phyloP scores from a whole-genome alignment of 2,113 vertebrate species.

The Tetraodon nigroviridis region DNA sequence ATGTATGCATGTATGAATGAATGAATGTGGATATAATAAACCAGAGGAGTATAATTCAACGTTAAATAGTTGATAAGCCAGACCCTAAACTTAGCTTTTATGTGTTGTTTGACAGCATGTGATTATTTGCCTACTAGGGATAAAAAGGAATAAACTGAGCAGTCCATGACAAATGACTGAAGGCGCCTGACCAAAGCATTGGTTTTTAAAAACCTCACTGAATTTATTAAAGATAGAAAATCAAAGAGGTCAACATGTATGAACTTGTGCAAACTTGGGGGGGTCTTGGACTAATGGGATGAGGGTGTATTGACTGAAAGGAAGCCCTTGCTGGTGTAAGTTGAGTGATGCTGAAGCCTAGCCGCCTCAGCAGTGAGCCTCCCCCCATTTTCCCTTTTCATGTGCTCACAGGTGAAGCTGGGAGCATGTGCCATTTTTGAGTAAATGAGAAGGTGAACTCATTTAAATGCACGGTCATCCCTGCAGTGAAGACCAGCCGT shows the following conservation, averaged over 20 bases:
- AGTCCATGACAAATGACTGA: too few species aligned
- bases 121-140: too few species aligned
- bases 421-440: conserved; percentile 14
- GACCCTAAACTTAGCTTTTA: neutral
- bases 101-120: too few species aligned
- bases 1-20: too few species aligned
- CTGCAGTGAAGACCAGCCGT: neutral
- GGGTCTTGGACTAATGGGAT: conserved; percentile 13
- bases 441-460: conserved; percentile 17
- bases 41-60: too few species aligned
- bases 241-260: too few species aligned
- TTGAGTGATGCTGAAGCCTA: conserved; percentile 21
- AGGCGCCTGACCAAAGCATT: too few species aligned
- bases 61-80: neutral
- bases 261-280: neutral
- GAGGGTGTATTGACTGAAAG: conserved; percentile 12
- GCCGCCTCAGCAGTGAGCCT: conserved; percentile 18
- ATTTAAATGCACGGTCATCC: conserved; percentile 35
- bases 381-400: neutral
- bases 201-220: too few species aligned
- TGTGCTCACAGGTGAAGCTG: conserved; percentile 5
- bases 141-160: too few species aligned
- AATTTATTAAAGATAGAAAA: too few species aligned
- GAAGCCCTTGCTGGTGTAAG: conserved; percentile 8
- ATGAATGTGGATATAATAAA: too few species aligned